Evolutionary conservation across 1,140 invertebrate genomes (phyloP).

Genomic region (Steinernema feltiae): DNA sequence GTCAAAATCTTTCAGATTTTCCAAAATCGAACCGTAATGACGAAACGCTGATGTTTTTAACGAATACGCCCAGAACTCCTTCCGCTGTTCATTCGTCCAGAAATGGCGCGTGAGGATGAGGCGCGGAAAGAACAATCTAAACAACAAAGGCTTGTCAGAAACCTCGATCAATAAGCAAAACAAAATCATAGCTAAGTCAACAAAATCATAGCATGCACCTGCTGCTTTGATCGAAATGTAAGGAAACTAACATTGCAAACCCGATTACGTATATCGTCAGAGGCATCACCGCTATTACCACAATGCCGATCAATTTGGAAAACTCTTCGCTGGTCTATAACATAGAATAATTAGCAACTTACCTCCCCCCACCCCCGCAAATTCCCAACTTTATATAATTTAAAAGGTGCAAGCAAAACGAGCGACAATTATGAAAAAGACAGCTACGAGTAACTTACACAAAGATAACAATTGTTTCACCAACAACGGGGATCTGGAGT

Average conservation of each 20-base stretch:
- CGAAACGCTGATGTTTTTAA: neutral
- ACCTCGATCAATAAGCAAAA: neutral
- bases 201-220: neutral
- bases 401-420: conserved; percentile 9
- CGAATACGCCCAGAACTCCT: conserved; percentile 36
- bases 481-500: conserved; percentile 28
- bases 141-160: conserved; percentile 11
- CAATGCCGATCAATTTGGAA: conserved; percentile 40
- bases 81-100: conserved; percentile 40
- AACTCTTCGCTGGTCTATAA: conserved; percentile 43
- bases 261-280: conserved; percentile 38
- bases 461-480: conserved; percentile 28
- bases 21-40: neutral
- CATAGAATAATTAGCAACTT: neutral
- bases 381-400: neutral
- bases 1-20: conserved; percentile 15
- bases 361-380: conserved; percentile 17
- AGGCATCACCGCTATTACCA: conserved; percentile 37
- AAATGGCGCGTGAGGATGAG: conserved; percentile 44
- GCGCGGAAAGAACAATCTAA: conserved; percentile 46
- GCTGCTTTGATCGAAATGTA: conserved; percentile 19
- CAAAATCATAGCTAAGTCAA: conserved; percentile 8
- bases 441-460: conserved; percentile 32
- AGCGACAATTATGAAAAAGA: too few species aligned
- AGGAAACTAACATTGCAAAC: conserved; percentile 41